A percentile compares a stretch with the other conserved stretches of the same genome.
These are phyloP conservation scores for Lucilia sericata DNA, from an alignment of 1,140 invertebrate genomes.

Conservation along the genomic window DNA sequence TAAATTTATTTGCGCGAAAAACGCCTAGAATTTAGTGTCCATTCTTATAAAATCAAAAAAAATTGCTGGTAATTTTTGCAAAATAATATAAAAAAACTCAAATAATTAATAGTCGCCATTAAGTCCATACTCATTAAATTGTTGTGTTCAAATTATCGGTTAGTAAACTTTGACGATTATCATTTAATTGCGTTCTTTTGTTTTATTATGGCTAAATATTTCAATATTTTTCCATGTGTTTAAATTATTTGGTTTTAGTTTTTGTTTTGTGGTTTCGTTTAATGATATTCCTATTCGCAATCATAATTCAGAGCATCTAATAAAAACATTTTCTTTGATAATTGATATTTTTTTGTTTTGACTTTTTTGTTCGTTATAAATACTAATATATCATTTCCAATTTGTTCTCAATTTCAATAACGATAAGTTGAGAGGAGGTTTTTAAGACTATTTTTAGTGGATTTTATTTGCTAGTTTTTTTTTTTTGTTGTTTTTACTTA, in stretches of 20 bases:
- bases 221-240: background rate
- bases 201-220: too few relatives aligned
- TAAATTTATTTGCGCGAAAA: constrained; percentile 10
- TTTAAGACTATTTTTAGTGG: too few relatives aligned
- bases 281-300: background rate
- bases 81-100: background rate
- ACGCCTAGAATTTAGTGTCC: background rate
- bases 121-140: background rate
- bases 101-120: constrained; percentile 9
- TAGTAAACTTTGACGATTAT: background rate
- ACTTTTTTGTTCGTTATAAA: background rate
- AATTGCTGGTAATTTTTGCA: background rate
- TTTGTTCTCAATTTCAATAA: background rate
- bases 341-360: background rate
- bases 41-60: background rate
- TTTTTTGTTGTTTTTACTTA: too few relatives aligned
- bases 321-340: background rate
- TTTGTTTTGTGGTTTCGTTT: background rate
- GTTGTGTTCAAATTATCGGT: background rate
- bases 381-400: background rate
- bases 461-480: too few relatives aligned
- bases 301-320: background rate
- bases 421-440: background rate
- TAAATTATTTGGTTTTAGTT: background rate
- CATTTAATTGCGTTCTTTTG: background rate